Conservation (phyloP, 1,140 invertebrate genomes). For the Bombus impatiens region DNA sequence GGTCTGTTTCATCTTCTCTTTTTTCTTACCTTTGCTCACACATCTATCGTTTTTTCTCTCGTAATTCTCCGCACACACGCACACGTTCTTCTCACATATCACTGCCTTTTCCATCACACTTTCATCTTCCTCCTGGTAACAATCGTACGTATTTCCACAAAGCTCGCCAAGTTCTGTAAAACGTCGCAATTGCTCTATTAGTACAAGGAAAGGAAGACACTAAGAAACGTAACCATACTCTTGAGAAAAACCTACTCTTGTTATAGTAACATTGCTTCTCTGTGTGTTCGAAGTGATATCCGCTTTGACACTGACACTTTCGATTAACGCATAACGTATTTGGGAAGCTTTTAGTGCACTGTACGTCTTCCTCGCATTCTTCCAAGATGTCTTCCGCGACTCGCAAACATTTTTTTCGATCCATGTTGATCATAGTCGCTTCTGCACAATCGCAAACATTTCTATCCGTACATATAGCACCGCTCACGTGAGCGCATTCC, state of each 20-base stretch:
- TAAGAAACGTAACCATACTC: too few relatives aligned
- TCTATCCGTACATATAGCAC: slow-evolving; percentile 11
- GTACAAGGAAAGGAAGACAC: not conserved
- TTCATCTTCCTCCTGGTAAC: slow-evolving; percentile 47
- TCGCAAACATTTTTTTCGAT: slow-evolving; percentile 26
- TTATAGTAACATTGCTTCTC: slow-evolving; percentile 19
- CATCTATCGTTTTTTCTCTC: slow-evolving; percentile 6
- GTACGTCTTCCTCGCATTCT: slow-evolving; percentile 35
- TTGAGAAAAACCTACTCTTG: slow-evolving; percentile 8
- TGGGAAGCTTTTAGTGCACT: slow-evolving; percentile 23
- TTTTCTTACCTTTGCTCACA: slow-evolving; percentile 35
- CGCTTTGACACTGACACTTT: slow-evolving; percentile 14
- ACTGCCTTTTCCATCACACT: slow-evolving; percentile 13
- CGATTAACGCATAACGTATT: slow-evolving; percentile 26
- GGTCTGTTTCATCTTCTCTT: too few relatives aligned
- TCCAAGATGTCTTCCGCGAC: slow-evolving; percentile 11
- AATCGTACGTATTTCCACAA: slow-evolving; percentile 47
- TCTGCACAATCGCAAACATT: slow-evolving; percentile 27
- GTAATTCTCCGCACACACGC: slow-evolving; percentile 41
- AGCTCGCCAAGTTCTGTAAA: slow-evolving; percentile 38
- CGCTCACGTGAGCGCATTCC: slow-evolving; percentile 45
- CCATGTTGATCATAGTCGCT: not conserved
- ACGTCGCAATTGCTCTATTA: too few relatives aligned
- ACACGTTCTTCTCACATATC: slow-evolving; percentile 23
- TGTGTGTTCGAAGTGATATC: slow-evolving; percentile 45